Conservation (phyloP, 2,797 vertebrate species). For the Perodicticus potto region DNA sequence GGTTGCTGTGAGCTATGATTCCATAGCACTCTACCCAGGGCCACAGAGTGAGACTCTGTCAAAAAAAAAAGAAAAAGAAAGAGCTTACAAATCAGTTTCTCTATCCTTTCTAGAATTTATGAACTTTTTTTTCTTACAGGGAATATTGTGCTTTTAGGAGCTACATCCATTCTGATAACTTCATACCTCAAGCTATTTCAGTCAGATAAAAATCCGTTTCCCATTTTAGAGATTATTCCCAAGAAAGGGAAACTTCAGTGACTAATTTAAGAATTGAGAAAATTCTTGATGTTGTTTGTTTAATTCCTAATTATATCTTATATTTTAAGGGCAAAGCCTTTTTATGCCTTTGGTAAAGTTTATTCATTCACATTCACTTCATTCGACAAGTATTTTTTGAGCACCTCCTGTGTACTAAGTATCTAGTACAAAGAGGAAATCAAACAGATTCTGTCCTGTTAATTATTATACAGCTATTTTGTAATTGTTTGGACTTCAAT, state of each 20-base stretch:
- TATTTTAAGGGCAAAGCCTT: conserved; percentile 56
- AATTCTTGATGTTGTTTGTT: conserved; percentile 3
- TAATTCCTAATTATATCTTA: conserved; percentile 58
- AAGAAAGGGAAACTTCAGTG: conserved; percentile 7
- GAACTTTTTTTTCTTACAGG: conserved; percentile 9
- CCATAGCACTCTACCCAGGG: no score
- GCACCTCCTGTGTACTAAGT: background rate
- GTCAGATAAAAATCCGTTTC: background rate
- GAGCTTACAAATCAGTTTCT: conserved; percentile 30
- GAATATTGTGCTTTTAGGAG: background rate
- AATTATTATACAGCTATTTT: background rate
- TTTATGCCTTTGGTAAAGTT: background rate
- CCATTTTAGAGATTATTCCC: background rate
- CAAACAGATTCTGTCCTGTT: background rate
- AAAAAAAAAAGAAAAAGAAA: background rate
- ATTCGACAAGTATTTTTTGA: background rate
- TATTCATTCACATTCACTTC: background rate
- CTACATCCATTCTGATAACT: conserved; percentile 2
- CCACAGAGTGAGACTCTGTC: no score
- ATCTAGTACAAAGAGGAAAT: background rate
- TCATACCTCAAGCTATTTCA: conserved; percentile 4
- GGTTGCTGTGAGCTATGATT: no score
- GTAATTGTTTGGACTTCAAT: conserved; percentile 8
- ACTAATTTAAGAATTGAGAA: conserved; percentile 42
- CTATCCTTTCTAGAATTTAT: background rate